Evolutionary conservation across 1,140 invertebrate genomes (phyloP), one percentile per base, ranked within the genome.

Genomic region (Drosophila dunni): DNA sequence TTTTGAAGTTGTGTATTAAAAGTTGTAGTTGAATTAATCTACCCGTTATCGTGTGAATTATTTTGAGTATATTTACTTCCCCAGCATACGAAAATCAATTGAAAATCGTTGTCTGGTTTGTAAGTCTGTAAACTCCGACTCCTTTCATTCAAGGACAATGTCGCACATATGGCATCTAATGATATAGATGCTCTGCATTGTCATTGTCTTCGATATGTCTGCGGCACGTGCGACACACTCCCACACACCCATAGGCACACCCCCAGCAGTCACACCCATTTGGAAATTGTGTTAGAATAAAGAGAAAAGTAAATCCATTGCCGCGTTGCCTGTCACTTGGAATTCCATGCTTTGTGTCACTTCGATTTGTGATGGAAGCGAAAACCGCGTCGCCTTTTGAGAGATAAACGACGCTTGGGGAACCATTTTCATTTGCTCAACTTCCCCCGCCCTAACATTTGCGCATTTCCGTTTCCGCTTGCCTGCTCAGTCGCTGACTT

Each of bases 391-490:
- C 34, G 48, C 40, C 40, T 10, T 68, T 72, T 13, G 62, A 44
- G 69, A 44, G 69, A 48, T 86, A 86, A 85, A 81, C 64, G 68
- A 48, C 58, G 75, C 75, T 82, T 65, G 67, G 82, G 83, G 69
- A 88, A 48, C 74, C 72, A 73, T 88, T 88, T 86, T 88, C 79
- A 79, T 79, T 74, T 82, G 70, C 64, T 68, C 65, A 50, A 61
- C 24, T 6, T 5, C 24, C 24, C 24, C 24, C 24, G 24, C 24
- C 51, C 56, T 79, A 78, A 64, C 78, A 85, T 88, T 86, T 88
- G 67, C 83, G 83, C 82, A 88, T 86, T 86, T 86, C 82, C 82
- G 82, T 64, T 86, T 88, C 82, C 82, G 82, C 46, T 69, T 45
- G 58, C 36, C 42, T 46, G 54, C 46, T 40, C 40, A 24, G 50